Conservation (phyloP, 2,113 vertebrate species). For the Heterotis niloticus region DNA sequence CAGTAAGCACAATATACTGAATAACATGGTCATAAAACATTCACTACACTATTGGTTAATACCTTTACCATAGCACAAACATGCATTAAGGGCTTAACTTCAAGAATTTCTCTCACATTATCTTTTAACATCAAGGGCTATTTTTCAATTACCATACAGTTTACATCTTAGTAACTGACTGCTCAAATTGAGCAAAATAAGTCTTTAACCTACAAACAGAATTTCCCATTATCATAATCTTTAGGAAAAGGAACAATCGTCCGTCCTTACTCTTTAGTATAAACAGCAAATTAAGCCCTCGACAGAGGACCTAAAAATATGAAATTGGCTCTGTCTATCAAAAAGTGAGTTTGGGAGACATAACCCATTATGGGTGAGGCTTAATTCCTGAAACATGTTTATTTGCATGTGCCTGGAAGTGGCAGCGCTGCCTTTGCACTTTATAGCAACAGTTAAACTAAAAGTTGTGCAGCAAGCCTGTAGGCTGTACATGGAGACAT, state of each 20-base stretch:
- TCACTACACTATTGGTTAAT: too few species aligned
- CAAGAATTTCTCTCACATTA: too few species aligned
- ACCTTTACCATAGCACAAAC: too few species aligned
- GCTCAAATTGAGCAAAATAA: slow-evolving; percentile 51
- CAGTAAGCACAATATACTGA: too few species aligned
- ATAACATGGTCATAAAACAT: too few species aligned
- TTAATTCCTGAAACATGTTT: not conserved
- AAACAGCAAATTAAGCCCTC: not conserved
- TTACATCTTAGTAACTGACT: slow-evolving; percentile 35
- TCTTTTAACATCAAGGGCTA: too few species aligned
- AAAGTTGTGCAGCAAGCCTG: not conserved
- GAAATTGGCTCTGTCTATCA: not conserved
- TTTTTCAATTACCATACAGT: too few species aligned
- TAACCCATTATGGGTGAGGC: not conserved
- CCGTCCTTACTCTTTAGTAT: slow-evolving; percentile 8
- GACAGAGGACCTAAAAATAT: not conserved
- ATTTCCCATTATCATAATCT: slow-evolving; percentile 47
- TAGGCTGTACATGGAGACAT: not conserved
- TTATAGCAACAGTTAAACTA: not conserved
- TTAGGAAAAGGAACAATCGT: slow-evolving; percentile 45
- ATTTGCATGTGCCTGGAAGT: not conserved
- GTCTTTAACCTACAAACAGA: slow-evolving; percentile 53
- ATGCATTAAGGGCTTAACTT: too few species aligned
- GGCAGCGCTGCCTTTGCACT: not conserved
- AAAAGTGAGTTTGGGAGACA: not conserved